phyloP scores from a whole-genome alignment of 2,113 vertebrate genomes.

The Ictalurus furcatus region DNA sequence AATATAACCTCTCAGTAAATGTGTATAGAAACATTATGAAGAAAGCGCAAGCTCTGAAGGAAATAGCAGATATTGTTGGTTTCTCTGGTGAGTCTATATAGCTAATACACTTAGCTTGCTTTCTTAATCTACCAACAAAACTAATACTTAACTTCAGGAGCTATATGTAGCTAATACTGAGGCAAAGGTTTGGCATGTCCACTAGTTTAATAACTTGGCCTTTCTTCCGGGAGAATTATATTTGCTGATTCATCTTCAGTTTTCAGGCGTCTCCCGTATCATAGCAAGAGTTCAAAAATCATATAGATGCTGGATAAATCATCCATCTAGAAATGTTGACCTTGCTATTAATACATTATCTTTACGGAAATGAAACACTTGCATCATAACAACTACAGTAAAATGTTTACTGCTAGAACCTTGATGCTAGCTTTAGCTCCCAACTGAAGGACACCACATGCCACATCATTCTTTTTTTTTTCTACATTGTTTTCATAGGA shows the following conservation, averaged over 20 bases:
- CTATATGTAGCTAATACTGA: background rate
- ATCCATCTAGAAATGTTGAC: background rate
- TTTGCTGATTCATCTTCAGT: background rate
- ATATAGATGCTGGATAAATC: background rate
- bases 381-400: background rate
- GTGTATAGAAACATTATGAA: background rate
- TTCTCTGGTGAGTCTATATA: background rate
- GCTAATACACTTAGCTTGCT: background rate
- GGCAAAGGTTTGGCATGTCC: background rate
- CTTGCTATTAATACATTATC: background rate
- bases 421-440: background rate
- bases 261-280: background rate
- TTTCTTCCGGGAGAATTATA: background rate
- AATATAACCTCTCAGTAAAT: background rate
- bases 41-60: background rate
- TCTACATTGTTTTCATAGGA: conserved; percentile 32
- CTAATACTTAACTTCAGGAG: background rate
- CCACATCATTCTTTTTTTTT: background rate
- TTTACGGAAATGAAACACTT: conserved; percentile 2
- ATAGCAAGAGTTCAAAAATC: background rate
- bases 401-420: background rate
- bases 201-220: background rate
- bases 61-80: background rate
- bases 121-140: background rate
- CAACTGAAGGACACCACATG: background rate